phyloP scores from a whole-genome alignment of 2,113 vertebrate species.

The Pseudopipra pipra region DNA sequence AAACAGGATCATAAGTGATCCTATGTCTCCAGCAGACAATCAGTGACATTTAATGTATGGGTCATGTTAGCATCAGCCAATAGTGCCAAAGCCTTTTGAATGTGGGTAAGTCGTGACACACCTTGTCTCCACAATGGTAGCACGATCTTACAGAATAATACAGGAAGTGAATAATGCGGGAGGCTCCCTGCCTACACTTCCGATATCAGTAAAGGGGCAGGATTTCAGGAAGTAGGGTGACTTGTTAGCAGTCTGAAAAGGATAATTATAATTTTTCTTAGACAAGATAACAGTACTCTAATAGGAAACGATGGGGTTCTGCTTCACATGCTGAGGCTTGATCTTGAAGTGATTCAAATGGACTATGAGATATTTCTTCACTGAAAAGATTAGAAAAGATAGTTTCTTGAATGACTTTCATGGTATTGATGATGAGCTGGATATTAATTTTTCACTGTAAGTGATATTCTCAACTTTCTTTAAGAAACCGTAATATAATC shows the following conservation, averaged over 20 bases:
- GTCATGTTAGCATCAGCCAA: not conserved
- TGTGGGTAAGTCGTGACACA: rapidly evolving
- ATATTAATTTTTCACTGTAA: not conserved
- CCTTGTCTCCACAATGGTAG: not conserved
- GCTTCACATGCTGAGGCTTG: not conserved
- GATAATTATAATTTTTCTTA: not conserved
- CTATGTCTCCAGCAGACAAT: not conserved
- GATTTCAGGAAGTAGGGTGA: not conserved
- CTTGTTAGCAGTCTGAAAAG: not conserved
- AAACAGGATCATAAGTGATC: not conserved
- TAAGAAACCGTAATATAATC: not conserved
- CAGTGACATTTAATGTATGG: not conserved
- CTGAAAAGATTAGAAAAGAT: not conserved
- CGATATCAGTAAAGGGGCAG: rapidly evolving
- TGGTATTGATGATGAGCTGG: not conserved
- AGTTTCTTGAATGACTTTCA: not conserved
- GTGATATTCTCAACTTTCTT: not conserved
- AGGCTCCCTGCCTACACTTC: not conserved
- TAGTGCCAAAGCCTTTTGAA: not conserved
- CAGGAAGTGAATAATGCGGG: not conserved
- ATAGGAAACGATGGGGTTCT: not conserved
- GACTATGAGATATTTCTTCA: not conserved
- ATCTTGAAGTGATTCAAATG: rapidly evolving
- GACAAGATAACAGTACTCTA: not conserved
- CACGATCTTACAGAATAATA: rapidly evolving